Conservation (phyloP, 2,888 invertebrate genomes). For the Athalia cordata region DNA sequence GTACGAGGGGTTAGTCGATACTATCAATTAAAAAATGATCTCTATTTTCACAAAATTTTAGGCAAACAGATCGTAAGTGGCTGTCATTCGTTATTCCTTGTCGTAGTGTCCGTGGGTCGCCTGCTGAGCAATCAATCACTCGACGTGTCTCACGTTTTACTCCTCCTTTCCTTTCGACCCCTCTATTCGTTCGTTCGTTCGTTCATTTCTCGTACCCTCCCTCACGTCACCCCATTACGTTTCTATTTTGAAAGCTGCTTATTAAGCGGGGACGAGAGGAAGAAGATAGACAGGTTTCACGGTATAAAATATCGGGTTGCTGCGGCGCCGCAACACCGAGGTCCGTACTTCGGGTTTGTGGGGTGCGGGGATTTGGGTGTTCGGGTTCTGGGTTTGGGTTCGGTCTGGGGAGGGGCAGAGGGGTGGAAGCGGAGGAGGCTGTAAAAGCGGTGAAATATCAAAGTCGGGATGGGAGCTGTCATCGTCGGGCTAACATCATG, state of each 20-base stretch:
- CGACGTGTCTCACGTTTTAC: slow-evolving; percentile 57
- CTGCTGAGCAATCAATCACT: slow-evolving; percentile 73
- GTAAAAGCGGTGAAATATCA: slow-evolving; percentile 74
- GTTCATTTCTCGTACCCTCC: slow-evolving; percentile 14
- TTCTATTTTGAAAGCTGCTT: slow-evolving; percentile 74
- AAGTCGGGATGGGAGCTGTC: slow-evolving; percentile 74
- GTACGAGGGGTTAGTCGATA: slow-evolving; percentile 14
- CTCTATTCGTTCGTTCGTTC: neutral
- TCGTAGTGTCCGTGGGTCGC: slow-evolving; percentile 70
- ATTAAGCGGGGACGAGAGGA: slow-evolving; percentile 71
- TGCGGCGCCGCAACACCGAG: slow-evolving; percentile 59
- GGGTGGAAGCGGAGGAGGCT: slow-evolving; percentile 56
- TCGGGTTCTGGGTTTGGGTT: no score
- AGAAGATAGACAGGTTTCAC: slow-evolving; percentile 71
- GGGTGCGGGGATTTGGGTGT: slow-evolving; percentile 45
- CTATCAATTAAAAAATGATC: slow-evolving; percentile 66
- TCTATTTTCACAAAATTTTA: slow-evolving; percentile 69
- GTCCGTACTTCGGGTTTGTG: slow-evolving; percentile 43
- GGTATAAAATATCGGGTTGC: slow-evolving; percentile 73
- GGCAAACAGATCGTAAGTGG: slow-evolving; percentile 73
- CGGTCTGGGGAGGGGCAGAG: slow-evolving; percentile 51
- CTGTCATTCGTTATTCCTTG: slow-evolving; percentile 72
- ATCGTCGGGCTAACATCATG: slow-evolving; percentile 74
- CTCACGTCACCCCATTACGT: slow-evolving; percentile 67
- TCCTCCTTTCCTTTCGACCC: slow-evolving; percentile 42